Base-by-base conservation (phyloP, 1,140 invertebrate genomes). In the Pseudomyrmex gracilis region DNA sequence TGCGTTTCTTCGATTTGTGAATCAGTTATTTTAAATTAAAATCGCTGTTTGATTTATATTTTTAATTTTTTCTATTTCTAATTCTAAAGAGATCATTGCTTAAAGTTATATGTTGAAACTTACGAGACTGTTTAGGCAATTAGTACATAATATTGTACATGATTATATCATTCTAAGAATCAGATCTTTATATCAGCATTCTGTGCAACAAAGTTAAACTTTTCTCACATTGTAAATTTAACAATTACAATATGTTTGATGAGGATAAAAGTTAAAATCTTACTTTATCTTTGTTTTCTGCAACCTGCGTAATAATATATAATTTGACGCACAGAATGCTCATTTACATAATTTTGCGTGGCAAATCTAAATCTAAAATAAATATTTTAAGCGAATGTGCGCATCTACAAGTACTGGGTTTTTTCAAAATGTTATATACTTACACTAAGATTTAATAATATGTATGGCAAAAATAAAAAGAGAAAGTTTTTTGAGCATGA, bases 291-390 rank as follows among this genome's bases (percentile, higher is more conserved):
- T 34, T 60, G 13, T 49, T 20, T 20, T 84, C 45, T 5, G 10
- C n/a, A 15, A 22, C 60, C 0, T 57, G 34, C 5, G 34, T 34
- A 34, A 63, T 34, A 12, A 53, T 43, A 5, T 4, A 82, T 20
- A 70, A 53, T 70, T 64, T 51, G 20, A 73, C 45, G 22, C 68
- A 51, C 51, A 22, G 70, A 73, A 74, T 83, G 55, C 51, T 53
- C 84, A 60, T 17, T 57, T 20, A 24, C 17, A 15, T 22, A 67
- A 53, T 45, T 84, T 77, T 2, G 15, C 76, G 22, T 10, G 17
- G 1, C 7, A 34, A 34, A 7, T 70, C 71, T 83, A 83, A 74
- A 43, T 76, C 84, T 85, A 83, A 64, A 85, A 85, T 85, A 85
- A 85, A 85, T 85, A 85, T 76, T 73, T 73, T 13, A 73, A 34